Percentiles rank a stretch among this genome's conserved stretches.
Evolutionary conservation across 2,113 vertebrate genomes (phyloP).

Genomic region (Himantopus leucocephalus): DNA sequence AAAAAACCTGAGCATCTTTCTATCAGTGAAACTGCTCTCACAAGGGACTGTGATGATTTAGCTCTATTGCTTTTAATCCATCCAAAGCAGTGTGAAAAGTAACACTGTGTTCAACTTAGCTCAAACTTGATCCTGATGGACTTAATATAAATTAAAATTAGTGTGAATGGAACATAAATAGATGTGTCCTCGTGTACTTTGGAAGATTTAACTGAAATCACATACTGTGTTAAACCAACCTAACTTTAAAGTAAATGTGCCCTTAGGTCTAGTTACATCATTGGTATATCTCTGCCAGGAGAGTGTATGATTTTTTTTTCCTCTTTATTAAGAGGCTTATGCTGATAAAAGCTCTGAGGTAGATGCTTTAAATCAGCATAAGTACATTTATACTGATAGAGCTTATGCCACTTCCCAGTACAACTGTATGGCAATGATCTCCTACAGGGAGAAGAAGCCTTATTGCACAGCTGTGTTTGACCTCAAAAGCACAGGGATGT

Average conservation of each 20-base stretch:
- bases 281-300: neutral
- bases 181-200: neutral
- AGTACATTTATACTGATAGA: neutral
- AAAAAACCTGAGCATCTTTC: neutral
- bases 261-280: neutral
- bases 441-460: neutral
- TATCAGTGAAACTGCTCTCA: neutral
- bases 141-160: constrained; percentile 29
- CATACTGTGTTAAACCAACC: neutral
- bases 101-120: neutral
- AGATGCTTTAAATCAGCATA: neutral
- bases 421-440: neutral
- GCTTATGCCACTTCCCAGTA: neutral
- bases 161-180: constrained; percentile 17
- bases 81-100: neutral
- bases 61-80: constrained; percentile 8
- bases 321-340: constrained; percentile 18
- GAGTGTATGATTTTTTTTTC: neutral
- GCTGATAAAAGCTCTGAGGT: neutral
- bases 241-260: neutral
- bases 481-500: neutral
- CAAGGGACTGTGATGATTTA: neutral
- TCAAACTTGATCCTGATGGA: constrained; percentile 10
- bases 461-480: rapidly evolving
- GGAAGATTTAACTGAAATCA: constrained; percentile 9